These are phyloP conservation scores for Dasypogon diadema DNA, from an alignment of 2,888 invertebrate species.

Conservation along the genomic window DNA sequence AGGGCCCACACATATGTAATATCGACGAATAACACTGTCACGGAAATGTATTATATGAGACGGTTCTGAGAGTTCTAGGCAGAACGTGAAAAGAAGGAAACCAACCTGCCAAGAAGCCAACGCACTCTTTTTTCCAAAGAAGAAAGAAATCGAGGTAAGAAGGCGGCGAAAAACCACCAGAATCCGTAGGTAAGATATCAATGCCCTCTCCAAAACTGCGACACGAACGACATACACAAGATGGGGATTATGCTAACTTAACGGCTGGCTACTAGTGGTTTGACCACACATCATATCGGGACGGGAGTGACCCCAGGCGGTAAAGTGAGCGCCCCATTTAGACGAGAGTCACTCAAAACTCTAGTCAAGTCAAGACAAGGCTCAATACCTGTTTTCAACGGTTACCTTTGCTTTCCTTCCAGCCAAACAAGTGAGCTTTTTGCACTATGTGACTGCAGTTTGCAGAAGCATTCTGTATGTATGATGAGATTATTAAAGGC, in stretches of 20 bases:
- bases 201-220: neutral
- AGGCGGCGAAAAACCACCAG: neutral
- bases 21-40: neutral
- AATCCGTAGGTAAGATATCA: constrained; percentile 34
- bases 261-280: constrained; percentile 8
- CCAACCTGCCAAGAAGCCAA: constrained; percentile 22
- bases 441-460: neutral
- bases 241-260: constrained; percentile 9
- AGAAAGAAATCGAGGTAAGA: neutral
- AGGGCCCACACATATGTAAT: constrained; percentile 23
- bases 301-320: constrained; percentile 27
- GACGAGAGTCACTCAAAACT: constrained; percentile 23
- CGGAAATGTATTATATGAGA: constrained; percentile 39
- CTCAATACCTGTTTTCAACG: constrained; percentile 26
- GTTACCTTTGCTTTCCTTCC: neutral
- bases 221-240: constrained; percentile 2
- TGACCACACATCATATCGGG: constrained; percentile 11
- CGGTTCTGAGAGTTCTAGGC: neutral
- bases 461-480: too few species aligned
- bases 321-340: constrained; percentile 45
- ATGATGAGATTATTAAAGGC: too few species aligned
- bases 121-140: constrained; percentile 18
- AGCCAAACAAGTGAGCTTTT: neutral
- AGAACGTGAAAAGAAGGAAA: constrained; percentile 27
- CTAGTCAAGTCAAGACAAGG: neutral